phyloP scores from a whole-genome alignment of 1,140 invertebrate genomes.

The Apis dorsata region DNA sequence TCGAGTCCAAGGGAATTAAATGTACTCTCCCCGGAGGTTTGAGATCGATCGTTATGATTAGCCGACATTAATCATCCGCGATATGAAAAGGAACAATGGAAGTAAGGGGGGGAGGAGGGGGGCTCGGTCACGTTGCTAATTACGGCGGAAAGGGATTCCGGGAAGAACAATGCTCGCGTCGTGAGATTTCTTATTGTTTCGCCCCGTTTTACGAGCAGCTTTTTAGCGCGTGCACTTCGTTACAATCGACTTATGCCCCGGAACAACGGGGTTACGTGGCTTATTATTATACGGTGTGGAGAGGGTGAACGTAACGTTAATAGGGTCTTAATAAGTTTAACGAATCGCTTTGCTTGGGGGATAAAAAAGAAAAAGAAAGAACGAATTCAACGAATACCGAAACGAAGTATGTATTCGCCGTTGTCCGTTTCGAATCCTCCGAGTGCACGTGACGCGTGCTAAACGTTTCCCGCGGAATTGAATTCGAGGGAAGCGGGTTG shows the following conservation, averaged over 20 bases:
- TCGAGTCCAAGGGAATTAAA: constrained; percentile 41
- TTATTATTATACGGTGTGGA: not conserved
- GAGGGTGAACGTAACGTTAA: not conserved
- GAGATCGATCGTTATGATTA: constrained; percentile 49
- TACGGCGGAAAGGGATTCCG: constrained; percentile 38
- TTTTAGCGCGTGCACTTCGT: constrained; percentile 14
- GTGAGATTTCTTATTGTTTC: constrained; percentile 41
- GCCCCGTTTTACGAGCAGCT: not conserved
- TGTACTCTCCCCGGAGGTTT: not conserved
- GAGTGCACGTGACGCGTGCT: not conserved
- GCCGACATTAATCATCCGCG: constrained; percentile 45
- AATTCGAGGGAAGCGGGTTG: too few relatives aligned
- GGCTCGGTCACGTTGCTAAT: constrained; percentile 38
- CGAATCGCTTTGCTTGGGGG: too few relatives aligned
- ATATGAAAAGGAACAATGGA: constrained; percentile 51
- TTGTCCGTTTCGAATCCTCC: not conserved
- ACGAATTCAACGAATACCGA: not conserved
- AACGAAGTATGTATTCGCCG: too few relatives aligned
- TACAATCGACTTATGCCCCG: not conserved
- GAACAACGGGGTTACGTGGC: not conserved
- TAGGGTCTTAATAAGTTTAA: not conserved
- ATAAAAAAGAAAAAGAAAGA: not conserved
- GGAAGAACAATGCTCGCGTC: constrained; percentile 33
- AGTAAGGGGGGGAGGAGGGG: constrained; percentile 3
- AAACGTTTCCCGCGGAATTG: not conserved